Evolutionary conservation across 2,888 invertebrate genomes (phyloP), one percentile per base, ranked within the genome.

Genomic region (Craniophora ligustri): DNA sequence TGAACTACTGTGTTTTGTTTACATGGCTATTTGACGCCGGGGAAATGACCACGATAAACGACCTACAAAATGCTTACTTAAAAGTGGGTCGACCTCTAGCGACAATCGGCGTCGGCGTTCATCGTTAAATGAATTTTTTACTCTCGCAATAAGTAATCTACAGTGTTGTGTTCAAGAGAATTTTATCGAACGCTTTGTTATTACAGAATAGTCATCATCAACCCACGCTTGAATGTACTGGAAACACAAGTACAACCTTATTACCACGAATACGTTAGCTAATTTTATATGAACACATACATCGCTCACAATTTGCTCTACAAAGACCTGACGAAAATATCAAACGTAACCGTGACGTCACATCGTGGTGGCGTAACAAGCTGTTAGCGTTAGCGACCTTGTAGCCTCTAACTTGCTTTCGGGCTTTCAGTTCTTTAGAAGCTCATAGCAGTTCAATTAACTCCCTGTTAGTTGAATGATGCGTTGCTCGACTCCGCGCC

Each of bases 11-110:
- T 39, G 23, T 47, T 58, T 49, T 59, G 50, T 67, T 46, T 60
- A 46, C 59, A 56, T 47, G 23, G 18, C 54, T 38, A 45, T 55
- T 58, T 73, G 74, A 75, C 81, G 75, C 68, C 65, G 75, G 81
- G 83, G 84, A 84, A 86, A 82, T 84, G 85, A 83, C 84, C 81
- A 82, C 88, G 84, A 84, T 84, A 81, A 83, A 82, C 82, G 88
- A 89, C 88, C 89, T 85, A 90, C 85, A 86, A 88, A 88, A 82
- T 80, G 80, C 72, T 79, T 81, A 77, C 80, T 79, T 78, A 78
- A 82, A 90, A 89, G 84, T 89, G 84, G 89, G 90, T 84, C 89
- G 85, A 78, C 79, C 80, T 82, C 73, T 72, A 72, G 73, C 76
- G 75, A 70, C 82, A 78, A 75, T 73, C 74, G 71, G 54, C 64